Percentiles rank a stretch among this genome's conserved stretches.
Evolutionary conservation across 2,888 invertebrate genomes (phyloP).

Genomic region (Listrodromus nycthemerus): DNA sequence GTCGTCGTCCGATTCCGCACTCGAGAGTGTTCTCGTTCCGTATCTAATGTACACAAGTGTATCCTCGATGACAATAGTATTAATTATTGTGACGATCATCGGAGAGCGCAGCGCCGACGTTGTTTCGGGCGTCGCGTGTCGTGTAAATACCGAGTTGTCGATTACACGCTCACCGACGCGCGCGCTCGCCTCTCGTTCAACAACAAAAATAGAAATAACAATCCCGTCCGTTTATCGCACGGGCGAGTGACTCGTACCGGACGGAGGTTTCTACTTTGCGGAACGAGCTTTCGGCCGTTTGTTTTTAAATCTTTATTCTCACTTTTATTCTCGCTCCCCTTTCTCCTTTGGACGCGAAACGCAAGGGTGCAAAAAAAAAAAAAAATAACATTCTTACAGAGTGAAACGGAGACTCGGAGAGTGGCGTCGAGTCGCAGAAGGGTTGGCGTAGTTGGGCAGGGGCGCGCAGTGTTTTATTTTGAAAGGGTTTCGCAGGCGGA

Average conservation of each 20-base stretch:
- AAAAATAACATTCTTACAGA: neutral
- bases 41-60: slow-evolving; percentile 21
- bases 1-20: slow-evolving; percentile 39
- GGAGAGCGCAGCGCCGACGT: slow-evolving; percentile 16
- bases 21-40: slow-evolving; percentile 3
- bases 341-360: slow-evolving; percentile 8
- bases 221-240: neutral
- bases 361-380: too few species aligned
- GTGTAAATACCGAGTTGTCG: slow-evolving; percentile 12
- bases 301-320: neutral
- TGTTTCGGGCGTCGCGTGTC: neutral
- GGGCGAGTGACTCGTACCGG: slow-evolving; percentile 19
- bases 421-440: slow-evolving; percentile 17
- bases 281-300: slow-evolving; percentile 47
- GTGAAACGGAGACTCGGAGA: neutral
- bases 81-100: slow-evolving; percentile 27
- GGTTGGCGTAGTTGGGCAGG: slow-evolving; percentile 24
- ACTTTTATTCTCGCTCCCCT: slow-evolving; percentile 17
- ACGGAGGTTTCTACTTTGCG: slow-evolving; percentile 49
- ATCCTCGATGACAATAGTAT: slow-evolving; percentile 11
- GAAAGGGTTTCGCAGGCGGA: slow-evolving; percentile 49
- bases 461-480: slow-evolving; percentile 48
- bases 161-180: neutral
- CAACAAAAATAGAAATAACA: slow-evolving; percentile 33
- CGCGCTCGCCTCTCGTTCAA: neutral